A percentile compares a stretch with the other conserved stretches of the same genome.
Evolutionary conservation across 2,888 invertebrate genomes (phyloP).

Genomic region (Limnephilus lunatus): DNA sequence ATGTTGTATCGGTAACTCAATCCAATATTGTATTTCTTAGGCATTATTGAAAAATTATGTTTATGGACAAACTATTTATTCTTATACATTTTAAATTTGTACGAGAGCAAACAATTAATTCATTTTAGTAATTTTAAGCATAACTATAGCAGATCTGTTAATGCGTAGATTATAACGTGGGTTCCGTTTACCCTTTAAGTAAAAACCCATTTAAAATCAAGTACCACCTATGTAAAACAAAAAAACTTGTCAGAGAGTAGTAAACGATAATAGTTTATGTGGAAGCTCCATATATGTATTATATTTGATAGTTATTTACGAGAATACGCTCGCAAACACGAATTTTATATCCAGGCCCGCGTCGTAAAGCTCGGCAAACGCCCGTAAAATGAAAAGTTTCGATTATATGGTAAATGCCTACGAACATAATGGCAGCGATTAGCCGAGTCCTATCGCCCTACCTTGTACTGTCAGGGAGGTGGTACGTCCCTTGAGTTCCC

Average conservation of each 20-base stretch:
- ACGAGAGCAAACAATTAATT: too few species aligned
- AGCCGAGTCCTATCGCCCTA: slow-evolving; percentile 40
- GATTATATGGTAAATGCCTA: slow-evolving; percentile 11
- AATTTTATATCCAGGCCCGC: slow-evolving; percentile 32
- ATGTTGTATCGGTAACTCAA: too few species aligned
- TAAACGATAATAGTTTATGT: not conserved
- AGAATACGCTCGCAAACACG: not conserved
- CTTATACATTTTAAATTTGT: too few species aligned
- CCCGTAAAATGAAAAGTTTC: slow-evolving; percentile 49
- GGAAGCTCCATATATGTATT: not conserved
- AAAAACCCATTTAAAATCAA: not conserved
- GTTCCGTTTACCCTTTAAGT: not conserved
- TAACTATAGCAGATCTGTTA: too few species aligned
- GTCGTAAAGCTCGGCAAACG: slow-evolving; percentile 33
- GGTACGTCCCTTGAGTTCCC: slow-evolving; percentile 34
- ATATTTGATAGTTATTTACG: not conserved
- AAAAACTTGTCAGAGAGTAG: not conserved
- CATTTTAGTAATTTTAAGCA: too few species aligned
- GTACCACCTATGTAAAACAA: not conserved
- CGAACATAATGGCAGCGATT: slow-evolving; percentile 44
- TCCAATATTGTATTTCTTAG: too few species aligned
- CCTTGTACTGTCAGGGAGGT: slow-evolving; percentile 42
- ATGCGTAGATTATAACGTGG: too few species aligned
- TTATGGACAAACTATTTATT: too few species aligned
- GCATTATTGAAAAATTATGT: too few species aligned